Evolutionary conservation across 2,113 vertebrate genomes (phyloP), one percentile per base, ranked within the genome.

Genomic region (Malaclemys terrapin): DNA sequence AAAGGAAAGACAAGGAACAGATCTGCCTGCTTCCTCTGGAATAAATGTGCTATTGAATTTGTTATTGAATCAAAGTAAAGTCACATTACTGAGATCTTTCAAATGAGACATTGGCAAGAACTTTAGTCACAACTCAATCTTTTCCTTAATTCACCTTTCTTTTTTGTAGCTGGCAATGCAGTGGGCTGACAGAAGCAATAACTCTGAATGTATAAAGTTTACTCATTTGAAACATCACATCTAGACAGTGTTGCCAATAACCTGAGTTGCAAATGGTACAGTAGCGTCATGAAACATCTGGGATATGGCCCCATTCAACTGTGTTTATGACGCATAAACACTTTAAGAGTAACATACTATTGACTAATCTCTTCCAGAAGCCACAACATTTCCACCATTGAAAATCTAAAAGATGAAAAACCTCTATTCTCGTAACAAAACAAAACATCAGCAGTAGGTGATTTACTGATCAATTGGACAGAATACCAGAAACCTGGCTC

Each of bases 1-100:
- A 10, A 31, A 93, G 76, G 81, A 38, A 10, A 52, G 90, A 91
- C 80, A 94, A 89, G 92, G 91, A 93, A 76, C 82, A 92, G 93
- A 93, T 83, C 89, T 53, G 84, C 87, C 93, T 65, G 86, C 91
- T 94, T 93, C 93, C 85, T 84, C n/a, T 65, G 89, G 90, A 88
- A 86, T 89, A 83, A 96, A 69, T 12, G 42, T 12, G 0, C 75
- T 24, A 5, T 1, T 85, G 5, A 0, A 92, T 11, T 45, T 75
- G 84, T 85, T 91, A 24, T 13, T 78, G 0, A 72, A 3, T n/a
- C 45, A 2, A 10, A 90, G 9, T 10, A 65, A 85, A 80, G n/a
- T 53, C 50, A 80, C 0, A 25, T 29, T 84, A 14, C 76, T 14
- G 1, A 81, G 82, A 54, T 25, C 85, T 29, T 53, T 57, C 42